Evolutionary conservation across 2,113 vertebrate species (phyloP).

Genomic region (Capreolus pygargus): DNA sequence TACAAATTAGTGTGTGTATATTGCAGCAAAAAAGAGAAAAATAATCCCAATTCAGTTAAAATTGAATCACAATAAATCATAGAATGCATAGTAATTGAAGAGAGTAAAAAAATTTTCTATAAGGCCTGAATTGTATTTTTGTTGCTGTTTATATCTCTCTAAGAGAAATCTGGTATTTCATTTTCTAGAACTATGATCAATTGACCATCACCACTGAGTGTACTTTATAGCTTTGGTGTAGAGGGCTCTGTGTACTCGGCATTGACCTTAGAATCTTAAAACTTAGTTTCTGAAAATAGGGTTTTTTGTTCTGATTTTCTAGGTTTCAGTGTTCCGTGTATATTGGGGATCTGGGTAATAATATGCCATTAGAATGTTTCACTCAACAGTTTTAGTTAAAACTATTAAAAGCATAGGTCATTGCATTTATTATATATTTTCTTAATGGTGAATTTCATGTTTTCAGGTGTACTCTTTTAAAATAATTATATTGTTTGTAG

Average conservation of each 20-base stretch:
- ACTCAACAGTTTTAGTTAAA: background rate
- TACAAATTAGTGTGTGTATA: background rate
- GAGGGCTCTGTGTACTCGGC: background rate
- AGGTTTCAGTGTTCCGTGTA: background rate
- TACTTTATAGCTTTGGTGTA: background rate
- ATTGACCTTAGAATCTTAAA: background rate
- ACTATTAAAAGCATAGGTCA: constrained; percentile 1
- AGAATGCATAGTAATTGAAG: background rate
- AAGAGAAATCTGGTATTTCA: background rate
- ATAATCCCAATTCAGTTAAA: constrained; percentile 36
- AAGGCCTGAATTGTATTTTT: background rate
- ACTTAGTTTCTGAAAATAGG: background rate
- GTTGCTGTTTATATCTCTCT: background rate
- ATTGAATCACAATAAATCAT: background rate
- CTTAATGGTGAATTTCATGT: constrained; percentile 44
- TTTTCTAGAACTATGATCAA: constrained; percentile 5
- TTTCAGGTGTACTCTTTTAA: constrained; percentile 46
- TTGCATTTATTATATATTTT: constrained; percentile 11
- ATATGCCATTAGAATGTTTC: background rate
- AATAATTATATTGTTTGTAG: constrained; percentile 36
- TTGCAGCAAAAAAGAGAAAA: background rate
- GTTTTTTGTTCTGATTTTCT: background rate
- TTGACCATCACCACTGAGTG: background rate
- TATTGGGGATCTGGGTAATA: background rate
- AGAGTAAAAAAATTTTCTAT: background rate